Evolutionary conservation across 2,113 vertebrate species (phyloP), one percentile per base, ranked within the genome.

Genomic region (Anas platyrhynchos): DNA sequence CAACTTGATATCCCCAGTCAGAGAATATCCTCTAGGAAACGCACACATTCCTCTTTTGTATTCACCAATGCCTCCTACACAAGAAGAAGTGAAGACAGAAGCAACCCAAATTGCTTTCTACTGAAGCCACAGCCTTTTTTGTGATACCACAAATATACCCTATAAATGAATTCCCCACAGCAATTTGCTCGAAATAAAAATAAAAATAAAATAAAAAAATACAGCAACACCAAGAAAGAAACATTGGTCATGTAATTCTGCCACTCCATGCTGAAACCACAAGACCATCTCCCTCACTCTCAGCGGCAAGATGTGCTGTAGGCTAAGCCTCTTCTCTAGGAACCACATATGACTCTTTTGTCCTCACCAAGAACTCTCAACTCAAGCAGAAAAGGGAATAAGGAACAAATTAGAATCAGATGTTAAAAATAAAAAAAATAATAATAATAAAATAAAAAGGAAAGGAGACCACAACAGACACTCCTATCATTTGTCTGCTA

Each of bases 401-500:
- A 79, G 13, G 44, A 13, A 62, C 3, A 86, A 88, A 91, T 52
- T 16, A 86, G 65, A 81, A 88, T 69, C 29, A 87, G 1, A 27
- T 27, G 16, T 41, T 55, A 11, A 46, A 44, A 48, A 36, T 36
- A 34, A 75, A 55, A 55, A n/a, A 10, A 29, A 55, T 5, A 41
- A 41, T 41, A 41, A 41, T 41, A 29, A 38, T 38, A 71, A 55
- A 55, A 29, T 7, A 29, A 55, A 27, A 29, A 29, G 16, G 43
- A 44, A 16, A 61, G 4, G 17, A 89, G 44, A 68, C 41, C 38
- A 79, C 44, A 83, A 67, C 16, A 85, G 54, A 62, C 50, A 44
- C 13, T 88, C 32, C 58, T 84, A 73, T 86, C 38, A 77, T 83
- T 81, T 67, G n/a, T 93, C 66, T 93, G 77, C 55, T 48, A 52